Base-by-base conservation (phyloP, 2,888 invertebrate genomes). In the Spodoptera picta region DNA sequence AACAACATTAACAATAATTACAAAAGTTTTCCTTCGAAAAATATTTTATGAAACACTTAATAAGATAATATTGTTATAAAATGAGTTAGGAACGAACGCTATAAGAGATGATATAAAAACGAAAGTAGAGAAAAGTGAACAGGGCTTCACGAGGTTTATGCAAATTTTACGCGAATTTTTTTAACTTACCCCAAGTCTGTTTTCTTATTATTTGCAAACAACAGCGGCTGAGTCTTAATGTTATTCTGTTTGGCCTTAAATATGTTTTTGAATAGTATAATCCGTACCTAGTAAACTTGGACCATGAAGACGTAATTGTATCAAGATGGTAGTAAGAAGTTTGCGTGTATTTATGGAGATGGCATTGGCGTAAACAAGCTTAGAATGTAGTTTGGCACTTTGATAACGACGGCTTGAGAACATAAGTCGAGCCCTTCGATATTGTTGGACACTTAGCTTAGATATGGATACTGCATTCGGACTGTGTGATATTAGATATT, bases 121-220 rank as follows among this genome's bases (percentile, higher is more conserved):
- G 82, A 86, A 89, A 90, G 89, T 83, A 82, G 84, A 83, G 83
- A 85, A 88, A 89, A 90, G 84, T 87, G 87, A 86, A 88, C 86
- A 83, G 82, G 83, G 84, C 85, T 84, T 77, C 83, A 83, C 85
- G 83, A 90, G 91, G 90, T 91, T 92, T 93, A 94, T 92, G 93
- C 85, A 90, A 93, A 94, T 93, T 91, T 90, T 83, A 89, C 88
- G 89, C 83, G 86, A 87, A 86, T 73, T 89, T 91, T 91, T 92
- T 91, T 86, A 90, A 92, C 89, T 93, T 90, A 76, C 87, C 36
- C 36, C 86, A 85, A 89, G 85, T 87, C 87, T 89, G 89, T 88
- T 82, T 89, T 90, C 90, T 91, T 92, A 90, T 92, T 91, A 90
- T 91, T 92, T 91, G 86, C 84, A 84, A 92, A 91, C 90, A 92